These are phyloP conservation scores for Elaphurus davidianus DNA, from an alignment of 2,113 vertebrate species.

Conservation along the genomic window DNA sequence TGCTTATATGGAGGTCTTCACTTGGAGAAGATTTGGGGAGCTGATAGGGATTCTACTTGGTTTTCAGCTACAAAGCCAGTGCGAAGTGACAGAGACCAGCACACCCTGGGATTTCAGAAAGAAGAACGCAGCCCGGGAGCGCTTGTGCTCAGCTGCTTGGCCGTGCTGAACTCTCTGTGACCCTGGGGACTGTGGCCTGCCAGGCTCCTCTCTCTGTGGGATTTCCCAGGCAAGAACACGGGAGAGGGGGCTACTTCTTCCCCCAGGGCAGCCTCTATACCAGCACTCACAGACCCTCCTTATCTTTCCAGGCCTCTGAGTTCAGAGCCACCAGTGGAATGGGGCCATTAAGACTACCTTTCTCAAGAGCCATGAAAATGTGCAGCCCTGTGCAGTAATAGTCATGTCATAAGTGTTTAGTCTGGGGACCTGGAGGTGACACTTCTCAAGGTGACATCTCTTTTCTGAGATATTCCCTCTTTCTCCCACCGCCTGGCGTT, in stretches of 20 bases:
- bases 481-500: neutral
- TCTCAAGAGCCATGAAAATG: neutral
- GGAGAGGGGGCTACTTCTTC: neutral
- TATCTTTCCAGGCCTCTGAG: neutral
- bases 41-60: neutral
- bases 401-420: neutral
- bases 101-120: neutral
- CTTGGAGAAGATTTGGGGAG: neutral
- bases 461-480: neutral
- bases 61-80: neutral
- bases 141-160: neutral
- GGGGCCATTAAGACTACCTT: neutral
- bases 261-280: neutral
- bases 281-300: neutral
- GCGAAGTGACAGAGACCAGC: neutral
- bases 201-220: neutral
- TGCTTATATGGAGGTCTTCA: neutral
- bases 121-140: accelerated
- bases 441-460: neutral
- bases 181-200: neutral
- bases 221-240: neutral
- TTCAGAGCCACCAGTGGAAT: neutral
- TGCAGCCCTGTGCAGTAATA: neutral
- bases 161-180: neutral
- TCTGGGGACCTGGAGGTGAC: neutral